phyloP scores from a whole-genome alignment of 2,113 vertebrate species.

The Silurus asotus region DNA sequence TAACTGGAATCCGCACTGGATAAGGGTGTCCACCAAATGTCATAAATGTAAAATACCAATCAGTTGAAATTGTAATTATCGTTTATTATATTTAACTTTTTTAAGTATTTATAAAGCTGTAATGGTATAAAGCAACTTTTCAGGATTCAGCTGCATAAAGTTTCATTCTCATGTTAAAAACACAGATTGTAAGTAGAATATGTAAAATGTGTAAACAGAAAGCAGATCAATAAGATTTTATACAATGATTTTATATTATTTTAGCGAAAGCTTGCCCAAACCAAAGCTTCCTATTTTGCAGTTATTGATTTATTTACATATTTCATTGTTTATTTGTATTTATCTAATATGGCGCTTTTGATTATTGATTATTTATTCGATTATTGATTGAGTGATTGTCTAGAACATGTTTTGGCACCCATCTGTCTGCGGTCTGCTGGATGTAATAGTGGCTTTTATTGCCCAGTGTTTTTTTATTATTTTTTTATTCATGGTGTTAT shows the following conservation, averaged over 20 bases:
- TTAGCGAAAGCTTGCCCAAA: background rate
- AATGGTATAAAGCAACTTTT: background rate
- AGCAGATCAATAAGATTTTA: too few species aligned
- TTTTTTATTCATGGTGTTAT: constrained; percentile 1
- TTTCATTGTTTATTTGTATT: too few species aligned
- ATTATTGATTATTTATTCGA: background rate
- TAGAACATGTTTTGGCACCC: background rate
- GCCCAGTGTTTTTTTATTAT: background rate
- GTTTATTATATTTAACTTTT: background rate
- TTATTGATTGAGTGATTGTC: too few species aligned
- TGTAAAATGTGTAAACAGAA: too few species aligned
- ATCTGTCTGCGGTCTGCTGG: background rate
- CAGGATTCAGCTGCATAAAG: too few species aligned
- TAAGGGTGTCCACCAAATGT: too few species aligned
- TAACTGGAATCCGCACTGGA: too few species aligned
- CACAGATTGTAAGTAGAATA: too few species aligned
- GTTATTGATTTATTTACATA: background rate
- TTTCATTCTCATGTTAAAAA: background rate
- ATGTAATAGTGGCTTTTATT: background rate
- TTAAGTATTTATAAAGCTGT: background rate
- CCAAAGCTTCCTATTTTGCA: background rate
- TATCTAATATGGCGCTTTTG: too few species aligned
- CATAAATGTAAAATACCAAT: too few species aligned
- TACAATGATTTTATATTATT: background rate
- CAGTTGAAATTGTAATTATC: too few species aligned